phyloP scores from a whole-genome alignment of 2,797 vertebrate species.

The Champsocephalus gunnari region DNA sequence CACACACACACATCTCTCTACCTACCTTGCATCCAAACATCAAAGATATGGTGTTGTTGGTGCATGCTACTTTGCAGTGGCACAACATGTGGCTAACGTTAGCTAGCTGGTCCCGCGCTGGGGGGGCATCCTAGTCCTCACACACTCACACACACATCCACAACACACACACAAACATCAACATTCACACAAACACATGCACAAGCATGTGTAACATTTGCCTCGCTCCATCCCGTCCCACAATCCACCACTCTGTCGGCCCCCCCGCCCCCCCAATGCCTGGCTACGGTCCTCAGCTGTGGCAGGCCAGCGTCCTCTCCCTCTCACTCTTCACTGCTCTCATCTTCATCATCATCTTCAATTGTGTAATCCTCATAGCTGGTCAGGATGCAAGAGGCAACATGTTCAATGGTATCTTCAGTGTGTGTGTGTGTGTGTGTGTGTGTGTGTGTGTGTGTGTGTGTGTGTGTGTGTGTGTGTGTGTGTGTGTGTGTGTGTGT shows the following conservation, averaged over 20 bases:
- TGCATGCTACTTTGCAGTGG: slow-evolving; percentile 93
- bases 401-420: slow-evolving; percentile 59
- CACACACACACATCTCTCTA: slow-evolving; percentile 52
- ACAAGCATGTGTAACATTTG: slow-evolving; percentile 64
- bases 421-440: slow-evolving; percentile 23
- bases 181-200: slow-evolving; percentile 36
- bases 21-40: slow-evolving; percentile 94
- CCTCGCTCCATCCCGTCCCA: slow-evolving; percentile 70
- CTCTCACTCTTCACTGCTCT: slow-evolving; percentile 70
- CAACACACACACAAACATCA: slow-evolving; percentile 26
- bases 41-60: slow-evolving; percentile 90
- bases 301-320: slow-evolving; percentile 75
- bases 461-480: slow-evolving; percentile 22
- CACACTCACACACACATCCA: slow-evolving; percentile 55
- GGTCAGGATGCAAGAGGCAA: slow-evolving; percentile 64
- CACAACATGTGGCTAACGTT: slow-evolving; percentile 91
- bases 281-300: slow-evolving; percentile 80
- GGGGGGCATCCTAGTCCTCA: slow-evolving; percentile 79
- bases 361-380: slow-evolving; percentile 72
- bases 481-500: slow-evolving; percentile 16
- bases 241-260: slow-evolving; percentile 43
- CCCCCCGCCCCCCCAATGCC: slow-evolving; percentile 42
- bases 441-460: slow-evolving; percentile 27
- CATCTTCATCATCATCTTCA: slow-evolving; percentile 68
- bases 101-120: slow-evolving; percentile 82